Evolutionary conservation across 2,888 invertebrate genomes (phyloP), one percentile per base, ranked within the genome.

Genomic region (Carterocephalus palaemon): DNA sequence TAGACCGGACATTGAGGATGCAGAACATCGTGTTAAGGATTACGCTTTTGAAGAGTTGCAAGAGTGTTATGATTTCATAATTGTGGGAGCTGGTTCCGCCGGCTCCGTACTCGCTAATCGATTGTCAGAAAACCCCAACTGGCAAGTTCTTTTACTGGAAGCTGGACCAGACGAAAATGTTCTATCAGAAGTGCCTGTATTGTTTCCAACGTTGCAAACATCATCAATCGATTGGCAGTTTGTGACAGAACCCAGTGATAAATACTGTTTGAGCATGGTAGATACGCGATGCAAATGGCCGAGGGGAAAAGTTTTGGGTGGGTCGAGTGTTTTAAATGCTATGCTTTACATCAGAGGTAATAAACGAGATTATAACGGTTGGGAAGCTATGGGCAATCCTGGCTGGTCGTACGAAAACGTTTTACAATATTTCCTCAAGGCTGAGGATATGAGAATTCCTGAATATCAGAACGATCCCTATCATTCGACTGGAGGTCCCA

Each of bases 321-420:
- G 97, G 0, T 92, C 92, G 7, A 95, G 95, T 61, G 92, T 93
- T 1, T 77, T 96, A 2, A 97, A 97, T 69, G 96, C 95, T 9
- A 96, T 97, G 96, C 85, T 95, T 47, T 96, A 96, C 62, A 87
- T 96, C 0, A 85, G 97, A 40, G 97, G 96, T 0, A 95, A 97
- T 66, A 89, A 89, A 37, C 88, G 81, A 2, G 97, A 97, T 67
- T 97, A 95, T 69, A 95, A 97, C 62, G 80, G 88, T n/a, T 97
- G 97, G 97, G 92, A 90, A 10, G 70, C 67, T 6, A 67, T 92
- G 64, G 97, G 96, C 0, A 86, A 91, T 58, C 67, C 76, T 0
- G 96, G 93, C 1, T 97, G 97, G 97, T 88, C 92, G 19, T 95
- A 92, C 65, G 82, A 90, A 0, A 91, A 91, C 37, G 86, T 95